Conservation (phyloP, 2,888 invertebrate species). For the Stenurella melanura region DNA sequence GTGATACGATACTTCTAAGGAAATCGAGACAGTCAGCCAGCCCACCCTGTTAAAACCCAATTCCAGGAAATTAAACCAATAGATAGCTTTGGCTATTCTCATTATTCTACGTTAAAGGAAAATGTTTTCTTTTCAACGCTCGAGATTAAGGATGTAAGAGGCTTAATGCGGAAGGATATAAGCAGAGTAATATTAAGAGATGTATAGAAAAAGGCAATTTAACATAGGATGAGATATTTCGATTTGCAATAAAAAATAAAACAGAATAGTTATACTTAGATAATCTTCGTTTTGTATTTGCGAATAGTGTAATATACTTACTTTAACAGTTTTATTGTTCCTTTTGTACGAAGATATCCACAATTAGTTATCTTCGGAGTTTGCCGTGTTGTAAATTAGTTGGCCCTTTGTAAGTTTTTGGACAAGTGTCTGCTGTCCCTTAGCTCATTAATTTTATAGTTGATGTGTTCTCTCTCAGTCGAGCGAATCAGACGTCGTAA, state of each 20-base stretch:
- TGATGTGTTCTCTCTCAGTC: too few relatives aligned
- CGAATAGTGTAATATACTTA: too few relatives aligned
- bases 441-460: too few relatives aligned
- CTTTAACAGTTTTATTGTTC: too few relatives aligned
- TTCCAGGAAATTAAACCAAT: slow-evolving; percentile 39
- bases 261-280: neutral
- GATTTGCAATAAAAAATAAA: neutral
- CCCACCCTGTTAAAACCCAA: slow-evolving; percentile 23
- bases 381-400: too few relatives aligned
- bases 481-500: too few relatives aligned
- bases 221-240: neutral
- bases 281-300: too few relatives aligned
- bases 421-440: too few relatives aligned
- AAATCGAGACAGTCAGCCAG: slow-evolving; percentile 19
- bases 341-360: too few relatives aligned
- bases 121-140: slow-evolving; percentile 40
- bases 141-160: slow-evolving; percentile 37
- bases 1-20: neutral
- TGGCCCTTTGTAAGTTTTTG: too few relatives aligned
- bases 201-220: neutral
- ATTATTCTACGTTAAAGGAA: slow-evolving; percentile 42
- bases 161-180: slow-evolving; percentile 24
- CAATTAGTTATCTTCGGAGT: too few relatives aligned
- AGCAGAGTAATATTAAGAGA: neutral
- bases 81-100: slow-evolving; percentile 28